Evolutionary conservation across 2,797 vertebrate species (phyloP).

Genomic region (Gobio occitaniae): DNA sequence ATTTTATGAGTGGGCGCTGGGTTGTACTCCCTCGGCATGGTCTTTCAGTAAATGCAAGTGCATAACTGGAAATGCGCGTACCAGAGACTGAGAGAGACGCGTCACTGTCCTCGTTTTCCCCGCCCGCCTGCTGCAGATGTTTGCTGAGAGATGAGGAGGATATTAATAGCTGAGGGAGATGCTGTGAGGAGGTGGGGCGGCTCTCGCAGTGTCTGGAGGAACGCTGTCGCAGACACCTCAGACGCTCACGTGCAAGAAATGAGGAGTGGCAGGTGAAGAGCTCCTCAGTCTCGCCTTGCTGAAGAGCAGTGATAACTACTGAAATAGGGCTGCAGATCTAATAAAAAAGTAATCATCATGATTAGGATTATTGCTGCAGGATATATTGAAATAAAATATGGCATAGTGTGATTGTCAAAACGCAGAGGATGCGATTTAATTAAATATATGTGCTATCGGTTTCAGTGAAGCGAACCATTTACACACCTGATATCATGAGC

Average conservation of each 20-base stretch:
- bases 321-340: not conserved
- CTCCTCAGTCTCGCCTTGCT: not conserved
- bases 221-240: slow-evolving; percentile 26
- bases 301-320: not conserved
- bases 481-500: not conserved
- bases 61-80: slow-evolving; percentile 17
- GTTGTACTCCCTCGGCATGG: slow-evolving; percentile 23
- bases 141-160: slow-evolving; percentile 63
- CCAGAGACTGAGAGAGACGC: not conserved
- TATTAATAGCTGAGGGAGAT: slow-evolving; percentile 70
- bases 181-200: slow-evolving; percentile 47
- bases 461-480: not conserved
- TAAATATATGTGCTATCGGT: not conserved
- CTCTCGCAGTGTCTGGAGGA: slow-evolving; percentile 24
- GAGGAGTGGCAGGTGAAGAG: slow-evolving; percentile 7
- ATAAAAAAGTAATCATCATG: not conserved
- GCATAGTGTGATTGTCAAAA: not conserved
- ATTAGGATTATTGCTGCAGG: not conserved
- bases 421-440: not conserved
- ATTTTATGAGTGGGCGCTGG: slow-evolving; percentile 57
- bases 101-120: slow-evolving; percentile 62
- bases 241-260: not conserved
- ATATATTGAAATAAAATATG: not conserved
- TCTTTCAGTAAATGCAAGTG: slow-evolving; percentile 42
- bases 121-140: slow-evolving; percentile 68